Conservation (phyloP, 2,113 vertebrate species). For the Bufo bufo region DNA sequence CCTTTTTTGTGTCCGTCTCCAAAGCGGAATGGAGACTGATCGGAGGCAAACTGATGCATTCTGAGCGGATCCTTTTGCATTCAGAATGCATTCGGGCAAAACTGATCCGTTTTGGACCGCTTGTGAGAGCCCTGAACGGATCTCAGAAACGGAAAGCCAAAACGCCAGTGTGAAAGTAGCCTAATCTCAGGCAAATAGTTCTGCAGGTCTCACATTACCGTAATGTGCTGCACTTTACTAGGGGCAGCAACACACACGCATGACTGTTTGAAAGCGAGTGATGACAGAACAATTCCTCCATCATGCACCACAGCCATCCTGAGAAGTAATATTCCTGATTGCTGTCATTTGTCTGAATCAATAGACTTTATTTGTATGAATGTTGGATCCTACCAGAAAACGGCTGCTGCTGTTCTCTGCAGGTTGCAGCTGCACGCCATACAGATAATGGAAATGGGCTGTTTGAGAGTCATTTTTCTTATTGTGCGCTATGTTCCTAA, state of each 20-base stretch:
- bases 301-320: neutral
- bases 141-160: too few relatives aligned
- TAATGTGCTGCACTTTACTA: too few relatives aligned
- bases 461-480: neutral
- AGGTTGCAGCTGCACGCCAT: constrained; percentile 6
- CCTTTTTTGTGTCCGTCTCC: too few relatives aligned
- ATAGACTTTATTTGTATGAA: neutral
- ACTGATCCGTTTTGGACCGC: too few relatives aligned
- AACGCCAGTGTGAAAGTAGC: too few relatives aligned
- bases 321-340: neutral
- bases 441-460: neutral
- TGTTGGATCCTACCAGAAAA: neutral
- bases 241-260: too few relatives aligned
- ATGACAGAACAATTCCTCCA: neutral
- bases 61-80: too few relatives aligned
- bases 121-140: too few relatives aligned
- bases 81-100: too few relatives aligned
- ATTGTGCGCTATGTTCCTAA: neutral
- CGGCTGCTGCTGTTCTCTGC: neutral
- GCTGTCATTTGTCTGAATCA: neutral
- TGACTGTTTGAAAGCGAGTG: neutral
- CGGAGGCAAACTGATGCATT: too few relatives aligned
- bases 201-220: neutral
- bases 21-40: too few relatives aligned
- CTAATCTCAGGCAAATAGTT: too few relatives aligned